Conservation (phyloP, 2,113 vertebrate genomes). For the Eudyptes chrysolophus region DNA sequence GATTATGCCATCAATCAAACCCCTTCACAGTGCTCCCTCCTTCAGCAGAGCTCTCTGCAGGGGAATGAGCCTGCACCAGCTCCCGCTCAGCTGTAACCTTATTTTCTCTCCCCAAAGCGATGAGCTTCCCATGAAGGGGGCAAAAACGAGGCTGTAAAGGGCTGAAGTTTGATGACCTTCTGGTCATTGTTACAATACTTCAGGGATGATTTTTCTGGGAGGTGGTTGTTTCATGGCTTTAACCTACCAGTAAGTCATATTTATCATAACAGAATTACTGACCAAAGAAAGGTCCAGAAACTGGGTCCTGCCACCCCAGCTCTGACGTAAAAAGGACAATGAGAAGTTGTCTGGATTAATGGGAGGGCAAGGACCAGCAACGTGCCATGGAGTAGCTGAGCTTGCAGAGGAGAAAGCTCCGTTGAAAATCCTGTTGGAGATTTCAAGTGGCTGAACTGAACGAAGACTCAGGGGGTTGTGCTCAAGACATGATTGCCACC, state of each 20-base stretch:
- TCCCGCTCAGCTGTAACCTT: neutral
- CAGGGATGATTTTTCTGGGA: neutral
- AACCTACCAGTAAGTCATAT: neutral
- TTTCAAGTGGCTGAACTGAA: neutral
- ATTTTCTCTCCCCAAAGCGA: neutral
- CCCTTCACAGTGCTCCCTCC: accelerated
- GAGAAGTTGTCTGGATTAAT: neutral
- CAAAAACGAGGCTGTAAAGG: neutral
- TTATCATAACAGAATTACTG: neutral
- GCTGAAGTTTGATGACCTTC: neutral
- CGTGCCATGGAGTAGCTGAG: too few relatives aligned
- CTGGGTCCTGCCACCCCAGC: neutral
- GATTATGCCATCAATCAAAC: neutral
- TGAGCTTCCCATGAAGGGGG: neutral
- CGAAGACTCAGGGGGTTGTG: neutral
- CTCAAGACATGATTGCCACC: accelerated
- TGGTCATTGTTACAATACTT: neutral
- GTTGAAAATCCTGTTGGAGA: neutral
- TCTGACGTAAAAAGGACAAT: neutral
- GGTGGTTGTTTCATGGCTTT: neutral
- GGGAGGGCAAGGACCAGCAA: neutral
- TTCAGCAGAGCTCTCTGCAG: neutral
- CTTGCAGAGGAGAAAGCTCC: neutral
- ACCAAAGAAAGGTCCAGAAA: neutral
- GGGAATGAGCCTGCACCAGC: neutral